phyloP scores from a whole-genome alignment of 1,140 invertebrate species.

The Macrobrachium nipponense region DNA sequence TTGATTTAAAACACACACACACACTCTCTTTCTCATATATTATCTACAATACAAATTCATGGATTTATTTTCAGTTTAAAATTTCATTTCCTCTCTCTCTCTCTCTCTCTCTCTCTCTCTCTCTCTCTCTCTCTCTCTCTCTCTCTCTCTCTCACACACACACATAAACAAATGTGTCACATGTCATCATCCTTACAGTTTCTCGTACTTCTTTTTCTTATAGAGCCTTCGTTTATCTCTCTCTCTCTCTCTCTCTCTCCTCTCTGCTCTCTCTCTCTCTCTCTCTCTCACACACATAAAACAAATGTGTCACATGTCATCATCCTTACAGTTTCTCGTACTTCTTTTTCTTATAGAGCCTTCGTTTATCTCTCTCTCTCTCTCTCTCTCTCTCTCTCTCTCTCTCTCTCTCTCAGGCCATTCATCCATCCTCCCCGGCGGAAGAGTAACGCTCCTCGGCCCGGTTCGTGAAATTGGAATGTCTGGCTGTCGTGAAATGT shows the following conservation, averaged over 20 bases:
- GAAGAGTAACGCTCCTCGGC: no score
- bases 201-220: neutral
- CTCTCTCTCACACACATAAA: neutral
- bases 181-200: neutral
- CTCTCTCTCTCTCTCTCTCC: neutral
- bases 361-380: neutral
- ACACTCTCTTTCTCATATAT: neutral
- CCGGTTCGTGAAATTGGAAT: no score
- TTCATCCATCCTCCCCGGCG: no score
- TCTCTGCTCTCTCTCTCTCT: neutral
- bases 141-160: neutral
- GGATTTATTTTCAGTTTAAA: no score
- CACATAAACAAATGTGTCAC: neutral
- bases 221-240: no score
- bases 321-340: neutral
- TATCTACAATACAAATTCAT: no score
- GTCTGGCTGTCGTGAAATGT: no score
- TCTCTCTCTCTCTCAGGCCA: neutral
- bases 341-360: no score
- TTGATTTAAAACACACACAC: neutral
- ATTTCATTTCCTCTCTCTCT: constrained; percentile 36
- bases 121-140: neutral
- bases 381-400: constrained; percentile 3
- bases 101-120: constrained; percentile 16
- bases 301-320: neutral